These are phyloP conservation scores for Triplophysa siluroides DNA, from an alignment of 2,113 vertebrate species.

Conservation along the genomic window DNA sequence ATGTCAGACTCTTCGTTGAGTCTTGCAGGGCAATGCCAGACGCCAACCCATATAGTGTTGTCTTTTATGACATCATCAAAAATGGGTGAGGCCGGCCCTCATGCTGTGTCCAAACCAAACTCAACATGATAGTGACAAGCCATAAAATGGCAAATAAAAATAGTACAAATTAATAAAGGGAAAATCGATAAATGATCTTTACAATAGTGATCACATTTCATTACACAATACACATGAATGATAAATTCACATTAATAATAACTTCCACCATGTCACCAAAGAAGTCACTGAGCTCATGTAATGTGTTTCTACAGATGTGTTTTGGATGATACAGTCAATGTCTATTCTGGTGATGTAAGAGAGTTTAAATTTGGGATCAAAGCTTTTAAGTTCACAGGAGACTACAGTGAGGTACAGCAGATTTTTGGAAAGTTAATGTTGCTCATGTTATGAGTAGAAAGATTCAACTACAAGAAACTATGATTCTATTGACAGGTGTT, in stretches of 20 bases:
- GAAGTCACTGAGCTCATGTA: too few species aligned
- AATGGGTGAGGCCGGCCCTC: slow-evolving; percentile 62
- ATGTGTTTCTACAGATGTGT: slow-evolving; percentile 61
- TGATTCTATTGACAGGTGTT: slow-evolving; percentile 42
- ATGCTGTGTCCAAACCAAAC: too few species aligned
- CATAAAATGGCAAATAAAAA: too few species aligned
- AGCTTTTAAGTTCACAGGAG: slow-evolving; percentile 72
- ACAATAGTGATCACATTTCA: too few species aligned
- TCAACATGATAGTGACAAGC: too few species aligned
- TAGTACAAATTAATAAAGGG: too few species aligned
- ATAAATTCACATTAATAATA: too few species aligned
- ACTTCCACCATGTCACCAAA: too few species aligned
- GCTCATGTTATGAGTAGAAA: background rate
- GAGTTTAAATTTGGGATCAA: slow-evolving; percentile 67
- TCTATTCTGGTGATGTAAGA: slow-evolving; percentile 30
- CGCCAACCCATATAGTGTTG: slow-evolving; percentile 59
- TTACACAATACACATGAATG: too few species aligned
- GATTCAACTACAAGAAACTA: background rate
- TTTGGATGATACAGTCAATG: slow-evolving; percentile 59
- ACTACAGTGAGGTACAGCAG: slow-evolving; percentile 65
- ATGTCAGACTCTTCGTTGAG: slow-evolving; percentile 70
- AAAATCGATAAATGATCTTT: too few species aligned
- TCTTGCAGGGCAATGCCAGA: slow-evolving; percentile 74
- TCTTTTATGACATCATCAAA: slow-evolving; percentile 67
- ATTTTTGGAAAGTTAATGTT: background rate